A percentile compares a stretch with the other conserved stretches of the same genome.
These are phyloP conservation scores for Argyra leucocephala DNA, from an alignment of 2,888 invertebrate genomes.

Conservation along the genomic window DNA sequence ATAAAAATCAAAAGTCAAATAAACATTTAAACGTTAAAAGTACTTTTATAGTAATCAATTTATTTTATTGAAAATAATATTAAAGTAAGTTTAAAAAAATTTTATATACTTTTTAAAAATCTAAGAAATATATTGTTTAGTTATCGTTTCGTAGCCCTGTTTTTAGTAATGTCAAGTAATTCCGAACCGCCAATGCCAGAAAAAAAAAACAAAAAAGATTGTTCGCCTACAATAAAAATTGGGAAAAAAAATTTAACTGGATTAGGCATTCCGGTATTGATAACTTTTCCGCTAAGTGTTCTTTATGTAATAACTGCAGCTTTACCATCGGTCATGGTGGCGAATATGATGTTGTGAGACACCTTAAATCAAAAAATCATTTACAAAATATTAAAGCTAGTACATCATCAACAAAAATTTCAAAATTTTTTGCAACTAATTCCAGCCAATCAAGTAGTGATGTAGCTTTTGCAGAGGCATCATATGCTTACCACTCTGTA, in stretches of 20 bases:
- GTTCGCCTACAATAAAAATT: neutral
- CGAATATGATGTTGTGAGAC: neutral
- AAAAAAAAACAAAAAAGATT: neutral
- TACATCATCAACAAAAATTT: neutral
- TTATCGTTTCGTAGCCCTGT: too few relatives aligned
- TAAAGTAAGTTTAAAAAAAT: too few relatives aligned
- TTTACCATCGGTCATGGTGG: conserved; percentile 6
- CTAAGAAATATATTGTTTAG: too few relatives aligned
- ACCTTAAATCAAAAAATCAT: neutral
- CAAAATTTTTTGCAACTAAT: conserved; percentile 7
- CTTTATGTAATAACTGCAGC: neutral
- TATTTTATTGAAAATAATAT: too few relatives aligned
- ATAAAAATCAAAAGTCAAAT: too few relatives aligned
- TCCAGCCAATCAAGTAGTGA: neutral
- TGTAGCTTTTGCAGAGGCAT: neutral
- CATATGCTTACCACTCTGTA: neutral
- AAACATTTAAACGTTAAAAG: too few relatives aligned
- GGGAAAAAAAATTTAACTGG: neutral
- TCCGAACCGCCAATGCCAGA: neutral
- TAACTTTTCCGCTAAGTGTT: neutral
- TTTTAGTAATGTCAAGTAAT: too few relatives aligned
- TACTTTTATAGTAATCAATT: too few relatives aligned
- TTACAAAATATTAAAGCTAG: neutral
- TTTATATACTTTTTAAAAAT: too few relatives aligned
- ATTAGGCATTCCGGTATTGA: neutral